phyloP scores from a whole-genome alignment of 2,888 invertebrate species.

The Hymenopus coronatus region DNA sequence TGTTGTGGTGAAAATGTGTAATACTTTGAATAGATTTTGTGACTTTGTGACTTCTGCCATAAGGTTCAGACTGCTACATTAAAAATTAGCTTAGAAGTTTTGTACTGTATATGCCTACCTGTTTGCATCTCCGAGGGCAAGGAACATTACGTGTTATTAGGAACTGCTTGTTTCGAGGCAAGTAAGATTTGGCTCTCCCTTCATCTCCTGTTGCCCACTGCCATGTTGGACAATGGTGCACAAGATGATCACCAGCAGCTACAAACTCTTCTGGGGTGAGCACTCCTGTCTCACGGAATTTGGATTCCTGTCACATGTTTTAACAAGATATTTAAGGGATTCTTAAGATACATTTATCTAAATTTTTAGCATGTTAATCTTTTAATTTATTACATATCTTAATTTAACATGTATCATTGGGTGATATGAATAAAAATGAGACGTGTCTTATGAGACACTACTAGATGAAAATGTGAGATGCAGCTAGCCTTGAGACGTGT shows the following conservation, averaged over 20 bases:
- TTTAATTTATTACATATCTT: too few species aligned
- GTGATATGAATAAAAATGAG: too few species aligned
- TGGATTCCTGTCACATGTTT: slow-evolving; percentile 72
- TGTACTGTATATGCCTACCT: slow-evolving; percentile 49
- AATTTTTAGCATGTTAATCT: too few species aligned
- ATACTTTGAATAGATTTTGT: too few species aligned
- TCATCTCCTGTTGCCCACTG: slow-evolving; percentile 95
- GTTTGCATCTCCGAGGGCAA: slow-evolving; percentile 92
- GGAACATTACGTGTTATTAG: slow-evolving; percentile 96
- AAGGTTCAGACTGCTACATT: too few species aligned
- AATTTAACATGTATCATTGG: too few species aligned
- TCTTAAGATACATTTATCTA: not conserved
- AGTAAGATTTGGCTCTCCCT: slow-evolving; percentile 79
- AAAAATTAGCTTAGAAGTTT: too few species aligned
- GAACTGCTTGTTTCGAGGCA: slow-evolving; percentile 95
- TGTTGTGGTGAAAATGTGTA: too few species aligned
- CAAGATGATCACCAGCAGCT: slow-evolving; percentile 96
- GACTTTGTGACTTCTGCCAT: too few species aligned
- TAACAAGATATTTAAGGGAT: not conserved
- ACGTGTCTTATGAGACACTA: too few species aligned
- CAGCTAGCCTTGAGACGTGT: too few species aligned
- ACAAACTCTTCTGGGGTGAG: slow-evolving; percentile 99
- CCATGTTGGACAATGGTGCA: slow-evolving; percentile 99
- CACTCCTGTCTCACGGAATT: slow-evolving; percentile 96
- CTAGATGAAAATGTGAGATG: too few species aligned